These are phyloP conservation scores for Brachyhypopomus occidentalis DNA, from an alignment of 2,113 vertebrate genomes.

Conservation along the genomic window DNA sequence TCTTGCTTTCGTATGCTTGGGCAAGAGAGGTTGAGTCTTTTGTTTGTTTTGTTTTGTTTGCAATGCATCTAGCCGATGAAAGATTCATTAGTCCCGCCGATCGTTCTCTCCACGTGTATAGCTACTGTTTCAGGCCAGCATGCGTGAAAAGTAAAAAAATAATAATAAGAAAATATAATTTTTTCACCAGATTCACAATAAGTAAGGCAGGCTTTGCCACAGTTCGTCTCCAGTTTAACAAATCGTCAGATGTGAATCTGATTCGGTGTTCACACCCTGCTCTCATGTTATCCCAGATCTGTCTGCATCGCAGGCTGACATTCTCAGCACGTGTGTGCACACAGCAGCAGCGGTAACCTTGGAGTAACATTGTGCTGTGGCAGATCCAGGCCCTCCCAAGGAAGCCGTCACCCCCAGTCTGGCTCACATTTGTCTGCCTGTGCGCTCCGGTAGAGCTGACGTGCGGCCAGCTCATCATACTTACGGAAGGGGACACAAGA, in stretches of 20 bases:
- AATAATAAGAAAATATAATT: too few relatives aligned
- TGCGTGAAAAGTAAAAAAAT: too few relatives aligned
- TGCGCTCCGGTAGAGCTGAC: background rate
- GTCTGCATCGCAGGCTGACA: background rate
- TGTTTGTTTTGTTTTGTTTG: too few relatives aligned
- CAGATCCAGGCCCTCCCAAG: conserved; percentile 2
- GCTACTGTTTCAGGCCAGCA: too few relatives aligned
- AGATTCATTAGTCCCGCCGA: too few relatives aligned
- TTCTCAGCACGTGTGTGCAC: background rate
- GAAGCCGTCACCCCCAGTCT: conserved; percentile 16
- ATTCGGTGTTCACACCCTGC: background rate
- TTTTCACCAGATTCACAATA: background rate
- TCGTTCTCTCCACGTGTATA: too few relatives aligned
- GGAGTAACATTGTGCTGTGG: conserved; percentile 3
- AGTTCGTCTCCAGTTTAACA: background rate
- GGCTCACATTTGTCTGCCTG: conserved; percentile 16
- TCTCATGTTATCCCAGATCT: background rate
- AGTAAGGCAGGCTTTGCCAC: background rate
- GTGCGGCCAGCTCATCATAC: background rate
- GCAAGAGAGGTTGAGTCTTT: too few relatives aligned
- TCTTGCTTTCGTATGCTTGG: too few relatives aligned
- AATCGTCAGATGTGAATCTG: background rate
- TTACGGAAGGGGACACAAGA: conserved; percentile 20
- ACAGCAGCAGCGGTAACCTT: conserved; percentile 22
- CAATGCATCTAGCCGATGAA: too few relatives aligned